A percentile compares a stretch with the other conserved stretches of the same genome.
Conservation (phyloP, 1,140 invertebrate genomes). For the Neelides sp. region DNA sequence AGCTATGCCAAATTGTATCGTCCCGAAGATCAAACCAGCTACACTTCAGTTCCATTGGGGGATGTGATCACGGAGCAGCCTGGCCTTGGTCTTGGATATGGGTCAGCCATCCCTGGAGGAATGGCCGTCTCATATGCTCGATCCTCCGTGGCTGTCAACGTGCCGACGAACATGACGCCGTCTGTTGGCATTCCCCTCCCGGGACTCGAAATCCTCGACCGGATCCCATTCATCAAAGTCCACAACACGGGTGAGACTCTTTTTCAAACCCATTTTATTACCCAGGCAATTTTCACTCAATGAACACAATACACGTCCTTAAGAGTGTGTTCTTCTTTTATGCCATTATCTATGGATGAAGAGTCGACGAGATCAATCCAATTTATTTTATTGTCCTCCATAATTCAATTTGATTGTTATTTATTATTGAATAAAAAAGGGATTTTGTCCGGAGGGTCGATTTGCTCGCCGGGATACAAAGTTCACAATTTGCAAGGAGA, state of each 20-base stretch:
- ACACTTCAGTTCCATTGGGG: slow-evolving; percentile 21
- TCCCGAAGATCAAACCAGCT: slow-evolving; percentile 19
- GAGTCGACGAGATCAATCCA: background rate
- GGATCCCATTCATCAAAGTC: slow-evolving; percentile 27
- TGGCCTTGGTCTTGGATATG: slow-evolving; percentile 26
- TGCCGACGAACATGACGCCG: slow-evolving; percentile 15
- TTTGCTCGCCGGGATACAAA: slow-evolving; percentile 27
- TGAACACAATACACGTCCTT: background rate
- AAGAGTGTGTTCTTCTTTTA: background rate
- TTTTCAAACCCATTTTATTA: background rate
- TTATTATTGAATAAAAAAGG: slow-evolving; percentile 9
- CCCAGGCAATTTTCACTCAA: background rate
- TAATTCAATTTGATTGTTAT: slow-evolving; percentile 3
- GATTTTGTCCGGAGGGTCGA: slow-evolving; percentile 23
- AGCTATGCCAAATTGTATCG: slow-evolving; percentile 30
- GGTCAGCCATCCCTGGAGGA: slow-evolving; percentile 18
- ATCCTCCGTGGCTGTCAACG: background rate
- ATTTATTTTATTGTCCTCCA: too few species aligned
- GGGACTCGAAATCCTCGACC: slow-evolving; percentile 29
- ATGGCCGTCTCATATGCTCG: slow-evolving; percentile 20
- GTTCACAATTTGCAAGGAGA: slow-evolving; percentile 27
- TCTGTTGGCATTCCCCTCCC: slow-evolving; percentile 17
- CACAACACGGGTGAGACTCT: slow-evolving; percentile 21
- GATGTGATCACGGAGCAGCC: slow-evolving; percentile 31
- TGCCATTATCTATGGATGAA: background rate